phyloP scores from a whole-genome alignment of 2,888 invertebrate genomes.

The Poecilobothrus nobilitatus region DNA sequence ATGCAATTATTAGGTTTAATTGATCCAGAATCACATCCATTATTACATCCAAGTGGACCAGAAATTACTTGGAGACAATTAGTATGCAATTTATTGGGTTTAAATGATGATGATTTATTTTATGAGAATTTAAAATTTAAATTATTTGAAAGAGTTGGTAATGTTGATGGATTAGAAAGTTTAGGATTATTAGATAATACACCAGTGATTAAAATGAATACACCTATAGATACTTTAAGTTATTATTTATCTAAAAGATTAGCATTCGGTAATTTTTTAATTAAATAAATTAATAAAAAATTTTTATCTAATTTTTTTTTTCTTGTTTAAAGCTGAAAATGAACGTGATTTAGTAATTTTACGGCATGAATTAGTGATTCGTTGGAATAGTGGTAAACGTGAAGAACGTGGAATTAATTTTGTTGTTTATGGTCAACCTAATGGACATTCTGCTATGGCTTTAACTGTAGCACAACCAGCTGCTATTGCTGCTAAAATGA shows the following conservation, averaged over 20 bases:
- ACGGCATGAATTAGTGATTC: constrained; percentile 85
- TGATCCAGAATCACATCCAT: constrained; percentile 74
- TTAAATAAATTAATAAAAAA: not conserved
- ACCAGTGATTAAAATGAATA: constrained; percentile 68
- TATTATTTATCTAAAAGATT: constrained; percentile 77
- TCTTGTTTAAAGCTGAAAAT: constrained; percentile 49
- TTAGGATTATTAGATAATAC: constrained; percentile 82
- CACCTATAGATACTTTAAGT: constrained; percentile 89
- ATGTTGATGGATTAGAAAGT: constrained; percentile 69
- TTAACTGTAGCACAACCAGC: constrained; percentile 87
- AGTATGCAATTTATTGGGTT: constrained; percentile 74
- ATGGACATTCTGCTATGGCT: constrained; percentile 92
- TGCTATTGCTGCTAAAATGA: constrained; percentile 96
- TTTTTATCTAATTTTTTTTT: constrained; percentile 7
- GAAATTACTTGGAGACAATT: constrained; percentile 92
- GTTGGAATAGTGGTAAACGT: constrained; percentile 78
- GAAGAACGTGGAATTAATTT: constrained; percentile 79
- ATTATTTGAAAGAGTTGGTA: constrained; percentile 69
- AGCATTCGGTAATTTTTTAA: constrained; percentile 54
- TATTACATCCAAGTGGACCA: constrained; percentile 91
- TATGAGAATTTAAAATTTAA: constrained; percentile 84
- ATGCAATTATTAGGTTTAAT: constrained; percentile 82
- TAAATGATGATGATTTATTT: constrained; percentile 79
- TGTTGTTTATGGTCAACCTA: constrained; percentile 77
- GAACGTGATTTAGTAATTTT: constrained; percentile 93